phyloP scores from a whole-genome alignment of 2,888 invertebrate genomes.

The Margaritifera margaritifera region DNA sequence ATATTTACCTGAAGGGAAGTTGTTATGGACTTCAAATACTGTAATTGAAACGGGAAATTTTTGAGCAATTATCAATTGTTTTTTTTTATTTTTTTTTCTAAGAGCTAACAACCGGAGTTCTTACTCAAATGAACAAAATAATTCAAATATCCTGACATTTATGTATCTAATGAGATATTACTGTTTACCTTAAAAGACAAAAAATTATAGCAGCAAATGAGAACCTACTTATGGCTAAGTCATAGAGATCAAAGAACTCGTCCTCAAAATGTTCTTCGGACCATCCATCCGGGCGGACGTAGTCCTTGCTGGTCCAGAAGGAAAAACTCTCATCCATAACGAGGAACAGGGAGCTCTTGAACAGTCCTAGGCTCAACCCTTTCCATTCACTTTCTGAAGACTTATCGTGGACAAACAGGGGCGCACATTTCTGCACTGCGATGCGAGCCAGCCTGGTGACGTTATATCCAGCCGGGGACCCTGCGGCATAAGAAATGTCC shows the following conservation, averaged over 20 bases:
- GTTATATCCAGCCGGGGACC: constrained; percentile 2
- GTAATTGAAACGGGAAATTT: too few species aligned
- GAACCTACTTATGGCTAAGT: constrained; percentile 40
- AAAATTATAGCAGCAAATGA: background rate
- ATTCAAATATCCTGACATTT: too few species aligned
- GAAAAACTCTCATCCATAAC: constrained; percentile 41
- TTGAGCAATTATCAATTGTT: too few species aligned
- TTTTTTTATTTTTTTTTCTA: too few species aligned
- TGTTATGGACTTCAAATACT: too few species aligned
- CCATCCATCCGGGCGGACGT: constrained; percentile 19
- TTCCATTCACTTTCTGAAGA: background rate
- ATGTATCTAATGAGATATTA: too few species aligned
- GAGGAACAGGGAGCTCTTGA: constrained; percentile 47
- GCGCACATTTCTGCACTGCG: constrained; percentile 50
- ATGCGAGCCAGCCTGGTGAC: constrained; percentile 33
- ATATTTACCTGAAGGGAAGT: too few species aligned
- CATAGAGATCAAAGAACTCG: constrained; percentile 28
- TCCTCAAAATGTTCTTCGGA: constrained; percentile 17
- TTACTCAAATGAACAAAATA: too few species aligned
- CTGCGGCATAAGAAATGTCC: constrained; percentile 35
- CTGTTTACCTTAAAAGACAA: background rate
- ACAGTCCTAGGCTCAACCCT: constrained; percentile 48
- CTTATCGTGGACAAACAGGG: constrained; percentile 37
- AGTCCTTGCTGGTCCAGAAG: constrained; percentile 36
- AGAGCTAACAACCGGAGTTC: too few species aligned